Evolutionary conservation across 2,888 invertebrate species (phyloP), one percentile per base, ranked within the genome.

Genomic region (Endotricha flammealis): DNA sequence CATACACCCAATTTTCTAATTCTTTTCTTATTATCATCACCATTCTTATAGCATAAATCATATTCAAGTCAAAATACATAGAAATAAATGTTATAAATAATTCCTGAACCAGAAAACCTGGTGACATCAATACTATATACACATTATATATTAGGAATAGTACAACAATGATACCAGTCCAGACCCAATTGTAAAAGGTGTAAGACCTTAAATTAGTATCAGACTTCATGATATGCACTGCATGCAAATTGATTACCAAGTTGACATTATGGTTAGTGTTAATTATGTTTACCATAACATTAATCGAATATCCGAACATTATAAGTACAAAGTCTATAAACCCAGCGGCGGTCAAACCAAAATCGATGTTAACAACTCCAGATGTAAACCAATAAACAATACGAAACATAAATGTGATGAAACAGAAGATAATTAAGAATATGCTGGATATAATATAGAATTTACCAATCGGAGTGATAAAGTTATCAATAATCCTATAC

Each of bases 401-500:
- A n/a, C n/a, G n/a, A n/a, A n/a, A n/a, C n/a, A n/a, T n/a, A n/a
- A n/a, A n/a, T n/a, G n/a, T n/a, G n/a, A n/a, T n/a, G n/a, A n/a
- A n/a, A n/a, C n/a, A n/a, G n/a, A n/a, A n/a, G n/a, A n/a, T n/a
- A n/a, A n/a, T n/a, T n/a, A n/a, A n/a, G n/a, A n/a, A n/a, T n/a
- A n/a, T n/a, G n/a, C n/a, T n/a, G n/a, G n/a, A n/a, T n/a, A n/a
- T 25, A 23, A 10, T 25, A 9, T 11, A 23, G 8, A 32, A 5
- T 16, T 4, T 10, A 9, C 31, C 16, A n/a, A 30, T 35, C 2
- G 39, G 35, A 1, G 24, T 39, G 1, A 39, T 28, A n/a, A 35
- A 35, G 24, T 35, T 32, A 10, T 35, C 22, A 1, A 16, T 23
- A 6, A 39, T 37, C 3, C 9, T 13, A 12, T 35, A 42, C 17